Evolutionary conservation across 2,797 vertebrate genomes (phyloP), one percentile per base, ranked within the genome.

Genomic region (Amphiprion clarkii): DNA sequence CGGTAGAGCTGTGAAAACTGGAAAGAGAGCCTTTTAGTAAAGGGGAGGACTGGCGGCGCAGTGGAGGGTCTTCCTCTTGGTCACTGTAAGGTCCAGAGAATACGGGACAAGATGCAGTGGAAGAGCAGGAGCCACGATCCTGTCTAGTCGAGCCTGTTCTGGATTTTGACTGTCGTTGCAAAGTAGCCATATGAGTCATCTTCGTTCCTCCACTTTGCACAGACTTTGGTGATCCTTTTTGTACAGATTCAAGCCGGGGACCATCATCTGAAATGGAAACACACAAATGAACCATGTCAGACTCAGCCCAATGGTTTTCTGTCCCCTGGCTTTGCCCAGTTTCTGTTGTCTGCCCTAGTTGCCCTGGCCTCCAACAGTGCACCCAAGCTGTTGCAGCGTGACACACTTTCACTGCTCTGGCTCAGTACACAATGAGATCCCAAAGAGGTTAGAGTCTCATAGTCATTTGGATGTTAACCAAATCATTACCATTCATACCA

Each of bases 221-320:
- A 63, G 71, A 57, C 65, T 81, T 70, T 55, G 82, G 77, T 67
- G 82, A 85, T 81, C 81, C 67, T 87, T 83, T 79, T 44, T 90
- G 87, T 46, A 92, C 77, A 49, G 89, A 93, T 57, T 91, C 87
- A 0, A 94, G 87, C 59, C 89, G 83, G 76, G 85, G 81, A 92
- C 92, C 90, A 84, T 87, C 77, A 2, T 89, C 55, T 81, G 90
- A 90, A 86, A 90, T 91, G 74, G 78, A 86, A 74, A 88, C 83
- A n/a, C 72, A 88, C 88, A 94, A 93, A 83, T 95, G 92, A 89
- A 95, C 93, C 93, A 94, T 94, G 84, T 88, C 90, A 91, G 85
- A 67, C 81, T 77, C 83, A 68, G 74, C 88, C 75, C 81, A 74
- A 87, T 84, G 77, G 31, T 78, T 91, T 88, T 82, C 78, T 88